phyloP scores from a whole-genome alignment of 1,140 invertebrate species.

The Homarus americanus region DNA sequence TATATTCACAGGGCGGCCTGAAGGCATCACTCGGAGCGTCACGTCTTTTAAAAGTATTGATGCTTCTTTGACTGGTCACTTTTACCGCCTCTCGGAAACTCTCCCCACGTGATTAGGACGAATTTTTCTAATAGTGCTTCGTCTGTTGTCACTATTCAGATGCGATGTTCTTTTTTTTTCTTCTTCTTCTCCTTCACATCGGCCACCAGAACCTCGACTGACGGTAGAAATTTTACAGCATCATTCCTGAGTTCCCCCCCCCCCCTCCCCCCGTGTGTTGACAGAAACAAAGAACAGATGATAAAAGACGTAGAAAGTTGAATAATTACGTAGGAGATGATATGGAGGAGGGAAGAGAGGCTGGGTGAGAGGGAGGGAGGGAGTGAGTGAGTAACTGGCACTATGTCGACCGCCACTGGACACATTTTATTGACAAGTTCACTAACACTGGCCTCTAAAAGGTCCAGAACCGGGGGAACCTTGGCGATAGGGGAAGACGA shows the following conservation, averaged over 20 bases:
- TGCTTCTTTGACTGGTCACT: constrained; percentile 59
- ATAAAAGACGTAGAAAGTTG: not conserved
- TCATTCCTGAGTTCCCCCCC: not conserved
- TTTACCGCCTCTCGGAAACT: constrained; percentile 38
- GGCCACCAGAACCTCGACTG: not conserved
- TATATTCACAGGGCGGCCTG: not conserved
- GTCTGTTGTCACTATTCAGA: constrained; percentile 38
- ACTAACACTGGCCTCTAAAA: constrained; percentile 35
- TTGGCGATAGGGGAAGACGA: not conserved
- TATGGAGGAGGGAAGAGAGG: not conserved
- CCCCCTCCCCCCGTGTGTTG: not conserved
- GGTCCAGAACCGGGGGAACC: not conserved
- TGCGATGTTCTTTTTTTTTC: not conserved
- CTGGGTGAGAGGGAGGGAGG: not conserved
- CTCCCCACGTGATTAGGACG: constrained; percentile 46
- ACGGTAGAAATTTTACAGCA: not conserved
- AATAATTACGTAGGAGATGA: constrained; percentile 2
- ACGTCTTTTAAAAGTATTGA: constrained; percentile 59
- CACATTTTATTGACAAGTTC: constrained; percentile 50
- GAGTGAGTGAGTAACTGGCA: not conserved
- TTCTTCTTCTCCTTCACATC: not conserved
- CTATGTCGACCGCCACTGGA: not conserved
- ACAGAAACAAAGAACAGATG: not conserved
- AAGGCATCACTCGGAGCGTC: constrained; percentile 42
- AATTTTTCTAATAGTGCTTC: constrained; percentile 28